phyloP scores from a whole-genome alignment of 23 tunicate genomes.

The Botrylloides violaceus region DNA sequence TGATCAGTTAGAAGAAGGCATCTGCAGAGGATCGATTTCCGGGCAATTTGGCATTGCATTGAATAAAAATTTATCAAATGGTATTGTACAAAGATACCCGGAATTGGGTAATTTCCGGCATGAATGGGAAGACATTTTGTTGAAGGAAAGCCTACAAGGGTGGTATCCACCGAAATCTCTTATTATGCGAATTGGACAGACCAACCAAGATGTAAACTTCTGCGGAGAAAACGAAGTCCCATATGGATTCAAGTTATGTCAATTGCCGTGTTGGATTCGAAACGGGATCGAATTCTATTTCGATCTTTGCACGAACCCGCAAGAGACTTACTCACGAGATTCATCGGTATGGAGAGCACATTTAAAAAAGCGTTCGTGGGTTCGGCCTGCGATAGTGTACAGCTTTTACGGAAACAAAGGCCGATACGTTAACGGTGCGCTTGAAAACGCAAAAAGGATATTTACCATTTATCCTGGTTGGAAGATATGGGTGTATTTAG shows the following conservation, averaged over 20 bases:
- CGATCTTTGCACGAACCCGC: constrained; percentile 6
- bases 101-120: background rate
- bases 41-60: background rate
- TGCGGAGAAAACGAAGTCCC: constrained; percentile 15
- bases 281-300: constrained; percentile 17
- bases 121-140: background rate
- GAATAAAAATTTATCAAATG: background rate
- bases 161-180: constrained; percentile 6
- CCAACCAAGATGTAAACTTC: constrained; percentile 2
- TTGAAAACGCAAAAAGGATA: background rate
- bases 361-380: constrained; percentile 3
- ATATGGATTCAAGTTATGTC: background rate
- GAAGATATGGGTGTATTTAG: constrained; percentile 11
- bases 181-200: constrained; percentile 1
- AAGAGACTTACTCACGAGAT: constrained; percentile 1
- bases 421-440: constrained; percentile 1
- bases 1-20: background rate
- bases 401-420: constrained; percentile 9
- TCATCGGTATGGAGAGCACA: background rate
- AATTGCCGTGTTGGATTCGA: constrained; percentile 6
- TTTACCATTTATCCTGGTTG: constrained; percentile 9
- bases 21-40: background rate
- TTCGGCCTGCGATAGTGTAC: constrained; percentile 10
- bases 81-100: background rate
- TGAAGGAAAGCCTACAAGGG: background rate